These are phyloP conservation scores for Agrypnus murinus DNA, from an alignment of 2,888 invertebrate genomes.

Conservation along the genomic window DNA sequence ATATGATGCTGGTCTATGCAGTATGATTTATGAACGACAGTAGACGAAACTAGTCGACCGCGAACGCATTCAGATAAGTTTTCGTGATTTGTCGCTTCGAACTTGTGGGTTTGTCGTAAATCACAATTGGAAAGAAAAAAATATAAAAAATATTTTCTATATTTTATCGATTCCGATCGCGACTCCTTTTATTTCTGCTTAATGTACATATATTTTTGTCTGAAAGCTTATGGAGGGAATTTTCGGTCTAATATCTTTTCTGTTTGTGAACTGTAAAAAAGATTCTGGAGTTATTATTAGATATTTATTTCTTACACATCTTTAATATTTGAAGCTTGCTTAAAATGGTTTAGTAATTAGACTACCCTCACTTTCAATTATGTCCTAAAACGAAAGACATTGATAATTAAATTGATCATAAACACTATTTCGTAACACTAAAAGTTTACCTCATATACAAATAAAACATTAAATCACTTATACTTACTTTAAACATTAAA, in stretches of 20 bases:
- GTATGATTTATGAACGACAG: constrained; percentile 51
- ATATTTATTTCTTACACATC: no score
- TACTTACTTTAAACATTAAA: no score
- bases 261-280: not conserved
- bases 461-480: no score
- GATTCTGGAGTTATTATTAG: no score
- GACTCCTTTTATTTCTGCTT: constrained; percentile 23
- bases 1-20: constrained; percentile 27
- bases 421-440: no score
- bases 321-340: no score
- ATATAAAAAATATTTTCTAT: constrained; percentile 19
- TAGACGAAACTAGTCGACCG: constrained; percentile 54
- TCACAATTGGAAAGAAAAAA: constrained; percentile 24
- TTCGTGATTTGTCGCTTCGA: constrained; percentile 53
- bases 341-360: no score
- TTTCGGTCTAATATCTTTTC: constrained; percentile 8
- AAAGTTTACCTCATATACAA: no score
- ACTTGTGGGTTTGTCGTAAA: constrained; percentile 36
- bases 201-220: constrained; percentile 23
- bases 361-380: no score
- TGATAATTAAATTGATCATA: no score
- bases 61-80: constrained; percentile 52
- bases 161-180: constrained; percentile 22
- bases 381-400: no score
- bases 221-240: constrained; percentile 9